These are phyloP conservation scores for Temnothorax rugatulus DNA, from an alignment of 2,888 invertebrate species.

Conservation along the genomic window DNA sequence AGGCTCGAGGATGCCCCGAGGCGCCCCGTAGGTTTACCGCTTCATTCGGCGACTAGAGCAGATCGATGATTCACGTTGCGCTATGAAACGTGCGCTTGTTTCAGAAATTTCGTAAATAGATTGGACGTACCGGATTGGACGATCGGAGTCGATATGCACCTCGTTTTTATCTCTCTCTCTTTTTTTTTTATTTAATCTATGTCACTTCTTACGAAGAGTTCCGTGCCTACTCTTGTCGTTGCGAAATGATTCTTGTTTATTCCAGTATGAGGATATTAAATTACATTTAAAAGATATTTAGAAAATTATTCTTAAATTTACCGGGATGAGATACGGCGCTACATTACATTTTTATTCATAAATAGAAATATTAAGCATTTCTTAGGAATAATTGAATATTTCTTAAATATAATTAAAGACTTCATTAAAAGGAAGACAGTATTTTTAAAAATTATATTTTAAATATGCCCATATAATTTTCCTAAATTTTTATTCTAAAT, in stretches of 20 bases:
- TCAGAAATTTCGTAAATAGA: background rate
- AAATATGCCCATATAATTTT: no score
- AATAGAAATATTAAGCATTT: background rate
- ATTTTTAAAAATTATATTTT: background rate
- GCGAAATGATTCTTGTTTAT: background rate
- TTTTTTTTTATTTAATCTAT: background rate
- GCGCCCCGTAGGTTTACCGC: conserved; percentile 37
- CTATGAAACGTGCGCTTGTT: background rate
- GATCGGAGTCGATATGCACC: background rate
- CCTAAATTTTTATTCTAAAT: background rate
- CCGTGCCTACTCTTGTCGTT: background rate
- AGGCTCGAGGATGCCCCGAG: conserved; percentile 21
- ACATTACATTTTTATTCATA: background rate
- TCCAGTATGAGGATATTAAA: background rate
- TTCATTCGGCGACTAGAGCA: conserved; percentile 27
- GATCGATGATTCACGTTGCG: conserved; percentile 35
- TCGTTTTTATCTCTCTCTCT: background rate
- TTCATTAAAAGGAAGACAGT: background rate
- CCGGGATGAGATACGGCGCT: background rate
- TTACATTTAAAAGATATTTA: background rate
- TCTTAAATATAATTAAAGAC: background rate
- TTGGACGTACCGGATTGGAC: background rate
- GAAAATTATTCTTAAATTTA: background rate
- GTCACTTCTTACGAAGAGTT: background rate
- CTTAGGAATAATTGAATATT: no score